Evolutionary conservation across 2,888 invertebrate genomes (phyloP), one percentile per base, ranked within the genome.

Genomic region (Thecophora atra): DNA sequence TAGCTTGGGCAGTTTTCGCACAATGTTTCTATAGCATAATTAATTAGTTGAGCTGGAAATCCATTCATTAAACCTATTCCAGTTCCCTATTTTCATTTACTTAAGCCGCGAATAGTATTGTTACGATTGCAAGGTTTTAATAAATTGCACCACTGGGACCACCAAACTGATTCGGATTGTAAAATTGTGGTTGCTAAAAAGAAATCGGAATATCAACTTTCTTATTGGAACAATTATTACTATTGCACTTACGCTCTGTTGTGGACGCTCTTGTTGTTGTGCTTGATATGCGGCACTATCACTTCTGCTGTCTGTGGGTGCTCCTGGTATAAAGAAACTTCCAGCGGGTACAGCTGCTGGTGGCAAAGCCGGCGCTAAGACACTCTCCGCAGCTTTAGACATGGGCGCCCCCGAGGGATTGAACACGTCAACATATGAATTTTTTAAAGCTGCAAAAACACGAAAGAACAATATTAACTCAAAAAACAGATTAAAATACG

Each of bases 361-460:
- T 56, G 86, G 85, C 77, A 86, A 76, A n/a, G 82, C 79, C 3
- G 87, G 86, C 24, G 87, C 86, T 78, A 87, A 74, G 37, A 87
- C 83, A 76, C 82, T 83, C 74, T 85, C 86, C 21, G 82, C 77
- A 44, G 81, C 77, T 72, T 84, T 83, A 15, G 84, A 78, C 74
- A 83, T 78, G 30, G 84, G 81, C 54, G 86, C 85, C 70, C 91
- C 91, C 76, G 89, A 87, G 56, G 93, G 93, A 88, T 94, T 94
- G 87, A 96, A 92, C 73, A 97, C 94, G 87, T 97, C 96, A 79
- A 97, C 94, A 87, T 97, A 97, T 74, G 94, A 92, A 81, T 93
- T 93, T 87, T 94, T 92, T 81, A 94, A 89, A 81, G 93, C 94
- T 95, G 85, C 8, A 84, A 24, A n/a, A n/a, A n/a, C n/a, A n/a